Conservation (phyloP, 1,140 invertebrate genomes). For the Drosophila repleta region DNA sequence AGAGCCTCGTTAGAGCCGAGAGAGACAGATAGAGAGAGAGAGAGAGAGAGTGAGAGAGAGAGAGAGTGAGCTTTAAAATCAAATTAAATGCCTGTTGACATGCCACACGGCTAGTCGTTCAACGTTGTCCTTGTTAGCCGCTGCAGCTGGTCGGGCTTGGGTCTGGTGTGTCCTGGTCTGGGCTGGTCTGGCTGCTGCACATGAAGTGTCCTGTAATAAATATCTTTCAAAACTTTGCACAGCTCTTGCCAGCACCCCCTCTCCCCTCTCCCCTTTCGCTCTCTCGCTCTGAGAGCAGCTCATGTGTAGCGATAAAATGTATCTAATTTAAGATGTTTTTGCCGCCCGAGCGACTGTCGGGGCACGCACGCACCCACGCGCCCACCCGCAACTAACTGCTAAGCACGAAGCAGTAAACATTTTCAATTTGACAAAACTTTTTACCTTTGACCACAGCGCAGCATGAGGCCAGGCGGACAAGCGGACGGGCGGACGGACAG, state of each 20-base stretch:
- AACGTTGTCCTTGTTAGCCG: conserved; percentile 21
- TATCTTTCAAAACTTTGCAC: conserved; percentile 74
- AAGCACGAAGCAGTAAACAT: conserved; percentile 76
- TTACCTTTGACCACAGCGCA: conserved; percentile 77
- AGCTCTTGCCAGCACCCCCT: conserved; percentile 26
- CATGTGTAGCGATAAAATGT: conserved; percentile 79
- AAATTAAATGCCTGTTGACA: conserved; percentile 78
- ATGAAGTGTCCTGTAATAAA: conserved; percentile 76
- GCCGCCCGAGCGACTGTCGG: conserved; percentile 59
- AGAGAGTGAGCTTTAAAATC: conserved; percentile 68
- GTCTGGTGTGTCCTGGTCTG: not conserved
- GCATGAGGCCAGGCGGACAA: conserved; percentile 9
- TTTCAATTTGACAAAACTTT: conserved; percentile 82
- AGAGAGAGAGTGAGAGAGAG: not conserved
- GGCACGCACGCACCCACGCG: not conserved
- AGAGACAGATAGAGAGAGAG: no score
- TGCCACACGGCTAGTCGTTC: conserved; percentile 45
- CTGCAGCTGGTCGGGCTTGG: conserved; percentile 4
- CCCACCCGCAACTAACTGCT: conserved; percentile 36
- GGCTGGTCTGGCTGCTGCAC: conserved; percentile 16
- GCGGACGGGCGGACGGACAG: not conserved
- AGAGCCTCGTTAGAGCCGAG: conserved; percentile 15
- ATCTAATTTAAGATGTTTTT: conserved; percentile 81
- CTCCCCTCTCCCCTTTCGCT: not conserved
- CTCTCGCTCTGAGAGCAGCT: conserved; percentile 34